Conservation (phyloP, 2,888 invertebrate species). For the Psococerastis gibbosa region DNA sequence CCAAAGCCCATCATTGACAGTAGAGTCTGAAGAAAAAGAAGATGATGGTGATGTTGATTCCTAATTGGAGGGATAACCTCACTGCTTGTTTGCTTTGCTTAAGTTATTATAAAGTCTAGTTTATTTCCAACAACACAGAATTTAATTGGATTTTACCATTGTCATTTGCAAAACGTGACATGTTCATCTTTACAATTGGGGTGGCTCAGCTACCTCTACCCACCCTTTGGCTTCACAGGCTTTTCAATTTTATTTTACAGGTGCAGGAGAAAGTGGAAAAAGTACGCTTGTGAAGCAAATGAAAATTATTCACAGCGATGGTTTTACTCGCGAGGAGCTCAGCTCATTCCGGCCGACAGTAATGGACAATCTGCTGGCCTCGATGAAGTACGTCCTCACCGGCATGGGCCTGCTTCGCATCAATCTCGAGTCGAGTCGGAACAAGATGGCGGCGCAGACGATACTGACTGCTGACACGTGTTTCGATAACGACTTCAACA, state of each 20-base stretch:
- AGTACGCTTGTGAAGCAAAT: constrained; percentile 48
- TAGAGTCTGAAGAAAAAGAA: too few relatives aligned
- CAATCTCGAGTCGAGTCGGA: constrained; percentile 37
- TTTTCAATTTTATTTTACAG: constrained; percentile 24
- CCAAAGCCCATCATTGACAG: too few relatives aligned
- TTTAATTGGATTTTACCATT: too few relatives aligned
- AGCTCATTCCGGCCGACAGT: constrained; percentile 42
- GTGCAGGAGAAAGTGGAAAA: constrained; percentile 47
- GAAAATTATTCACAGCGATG: constrained; percentile 48
- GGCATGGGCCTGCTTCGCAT: constrained; percentile 44
- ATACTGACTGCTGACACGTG: constrained; percentile 31
- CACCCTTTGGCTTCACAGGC: too few relatives aligned
- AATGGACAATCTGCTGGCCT: constrained; percentile 40
- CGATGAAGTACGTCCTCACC: constrained; percentile 45
- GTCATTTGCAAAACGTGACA: too few relatives aligned
- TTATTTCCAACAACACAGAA: too few relatives aligned
- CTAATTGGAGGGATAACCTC: too few relatives aligned
- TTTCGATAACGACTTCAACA: constrained; percentile 34
- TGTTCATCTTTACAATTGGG: too few relatives aligned
- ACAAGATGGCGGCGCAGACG: constrained; percentile 36
- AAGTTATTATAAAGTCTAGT: too few relatives aligned
- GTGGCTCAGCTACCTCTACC: too few relatives aligned
- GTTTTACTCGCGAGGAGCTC: constrained; percentile 38
- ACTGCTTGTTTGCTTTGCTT: too few relatives aligned
- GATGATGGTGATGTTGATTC: too few relatives aligned